Conservation (phyloP, 2,113 vertebrate genomes). For the Brachyhypopomus occidentalis region DNA sequence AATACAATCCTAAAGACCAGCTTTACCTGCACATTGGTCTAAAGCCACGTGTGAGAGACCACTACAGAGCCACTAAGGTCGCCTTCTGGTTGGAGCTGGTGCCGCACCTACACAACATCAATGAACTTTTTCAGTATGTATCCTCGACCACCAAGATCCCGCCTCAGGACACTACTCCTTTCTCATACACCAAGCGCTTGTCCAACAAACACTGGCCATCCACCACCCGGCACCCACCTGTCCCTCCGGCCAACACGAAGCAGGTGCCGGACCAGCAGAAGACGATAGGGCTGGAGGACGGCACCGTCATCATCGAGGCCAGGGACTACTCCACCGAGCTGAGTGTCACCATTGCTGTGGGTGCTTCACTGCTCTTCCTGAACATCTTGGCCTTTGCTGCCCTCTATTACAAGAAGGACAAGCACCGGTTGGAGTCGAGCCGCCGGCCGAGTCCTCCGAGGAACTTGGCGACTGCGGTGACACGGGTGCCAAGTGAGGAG, state of each 20-base stretch:
- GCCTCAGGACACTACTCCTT: slow-evolving; percentile 90
- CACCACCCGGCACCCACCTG: slow-evolving; percentile 82
- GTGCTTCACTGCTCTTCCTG: slow-evolving; percentile 90
- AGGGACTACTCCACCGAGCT: slow-evolving; percentile 93
- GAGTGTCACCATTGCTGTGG: slow-evolving; percentile 96
- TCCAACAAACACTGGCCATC: slow-evolving; percentile 83
- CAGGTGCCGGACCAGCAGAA: slow-evolving; percentile 71
- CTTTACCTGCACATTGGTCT: slow-evolving; percentile 95
- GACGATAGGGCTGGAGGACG: slow-evolving; percentile 72
- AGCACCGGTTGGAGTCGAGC: slow-evolving; percentile 88
- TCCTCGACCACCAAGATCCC: slow-evolving; percentile 95
- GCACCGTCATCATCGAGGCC: slow-evolving; percentile 81
- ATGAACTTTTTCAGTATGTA: slow-evolving; percentile 91
- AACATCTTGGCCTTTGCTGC: slow-evolving; percentile 96
- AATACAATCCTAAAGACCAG: slow-evolving; percentile 95
- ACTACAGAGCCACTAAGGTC: slow-evolving; percentile 95
- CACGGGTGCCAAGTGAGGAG: slow-evolving; percentile 90
- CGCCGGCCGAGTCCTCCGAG: slow-evolving; percentile 87
- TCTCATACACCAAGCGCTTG: slow-evolving; percentile 87
- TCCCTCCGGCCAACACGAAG: slow-evolving; percentile 67
- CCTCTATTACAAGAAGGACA: slow-evolving; percentile 95
- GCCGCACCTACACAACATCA: slow-evolving; percentile 91
- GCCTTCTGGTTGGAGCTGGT: slow-evolving; percentile 97
- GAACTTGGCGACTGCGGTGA: slow-evolving; percentile 81
- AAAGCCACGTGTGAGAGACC: slow-evolving; percentile 90